These are phyloP conservation scores for Oreochromis tanganicae DNA, from an alignment of 2,113 vertebrate genomes.

Conservation along the genomic window DNA sequence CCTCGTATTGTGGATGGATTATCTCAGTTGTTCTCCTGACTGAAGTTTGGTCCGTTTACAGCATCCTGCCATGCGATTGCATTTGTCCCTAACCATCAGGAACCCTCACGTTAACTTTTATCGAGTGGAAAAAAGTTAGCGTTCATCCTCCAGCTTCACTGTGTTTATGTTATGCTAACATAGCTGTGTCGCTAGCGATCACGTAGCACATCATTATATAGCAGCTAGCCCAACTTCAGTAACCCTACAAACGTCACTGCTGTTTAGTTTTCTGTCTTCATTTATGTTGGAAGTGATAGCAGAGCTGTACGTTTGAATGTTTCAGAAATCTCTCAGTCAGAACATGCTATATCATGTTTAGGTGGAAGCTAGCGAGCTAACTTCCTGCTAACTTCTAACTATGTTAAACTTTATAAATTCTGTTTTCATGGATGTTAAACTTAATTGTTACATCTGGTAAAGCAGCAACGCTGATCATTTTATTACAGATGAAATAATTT, in stretches of 20 bases:
- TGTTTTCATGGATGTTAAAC: background rate
- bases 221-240: fast-evolving
- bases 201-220: background rate
- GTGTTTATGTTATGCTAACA: no score
- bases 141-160: no score
- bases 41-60: no score
- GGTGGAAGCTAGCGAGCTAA: background rate
- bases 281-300: fast-evolving
- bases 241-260: background rate
- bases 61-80: no score
- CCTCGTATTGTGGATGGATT: no score
- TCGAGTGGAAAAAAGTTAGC: no score
- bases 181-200: fast-evolving
- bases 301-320: fast-evolving
- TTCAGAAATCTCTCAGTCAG: fast-evolving
- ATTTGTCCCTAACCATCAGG: no score
- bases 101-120: no score
- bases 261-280: background rate
- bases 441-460: fast-evolving
- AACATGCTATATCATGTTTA: background rate
- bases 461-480: background rate
- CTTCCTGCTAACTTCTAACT: no score
- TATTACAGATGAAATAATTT: background rate
- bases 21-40: no score
- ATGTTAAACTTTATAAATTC: fast-evolving